Conservation (phyloP, 1,140 invertebrate genomes). For the Heliothis virescens region DNA sequence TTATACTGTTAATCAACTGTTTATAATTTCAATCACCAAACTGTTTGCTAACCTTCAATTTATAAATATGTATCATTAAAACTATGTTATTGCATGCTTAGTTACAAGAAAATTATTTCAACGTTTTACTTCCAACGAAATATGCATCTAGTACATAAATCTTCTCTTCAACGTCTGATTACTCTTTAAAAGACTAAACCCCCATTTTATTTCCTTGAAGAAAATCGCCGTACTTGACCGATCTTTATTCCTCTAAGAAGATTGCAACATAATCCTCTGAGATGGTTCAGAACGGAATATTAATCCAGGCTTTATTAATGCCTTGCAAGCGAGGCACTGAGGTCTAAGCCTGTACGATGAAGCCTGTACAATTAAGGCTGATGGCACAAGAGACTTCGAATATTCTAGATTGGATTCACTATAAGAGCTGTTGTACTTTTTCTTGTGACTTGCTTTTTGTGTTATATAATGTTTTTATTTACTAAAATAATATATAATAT, state of each 20-base stretch:
- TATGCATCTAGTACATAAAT: neutral
- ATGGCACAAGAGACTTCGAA: conserved; percentile 5
- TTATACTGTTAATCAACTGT: too few species aligned
- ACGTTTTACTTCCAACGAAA: too few species aligned
- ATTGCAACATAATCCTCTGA: conserved; percentile 37
- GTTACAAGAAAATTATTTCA: too few species aligned
- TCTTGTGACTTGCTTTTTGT: neutral
- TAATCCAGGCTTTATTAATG: conserved; percentile 45
- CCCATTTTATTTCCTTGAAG: conserved; percentile 6
- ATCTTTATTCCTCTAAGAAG: conserved; percentile 28
- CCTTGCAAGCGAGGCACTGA: conserved; percentile 31
- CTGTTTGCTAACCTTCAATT: too few species aligned
- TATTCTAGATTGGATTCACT: neutral
- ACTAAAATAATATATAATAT: too few species aligned
- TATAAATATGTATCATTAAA: too few species aligned
- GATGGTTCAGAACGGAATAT: conserved; percentile 44
- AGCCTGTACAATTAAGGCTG: conserved; percentile 34
- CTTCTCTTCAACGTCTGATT: neutral
- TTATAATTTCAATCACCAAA: too few species aligned
- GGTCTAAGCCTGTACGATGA: conserved; percentile 28
- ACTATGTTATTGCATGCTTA: too few species aligned
- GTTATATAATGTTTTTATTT: too few species aligned
- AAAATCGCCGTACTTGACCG: conserved; percentile 7
- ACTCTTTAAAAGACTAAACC: neutral
- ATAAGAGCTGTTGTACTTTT: neutral